Evolutionary conservation across 2,888 invertebrate species (phyloP), one percentile per base, ranked within the genome.

Genomic region (Phalera bucephala): DNA sequence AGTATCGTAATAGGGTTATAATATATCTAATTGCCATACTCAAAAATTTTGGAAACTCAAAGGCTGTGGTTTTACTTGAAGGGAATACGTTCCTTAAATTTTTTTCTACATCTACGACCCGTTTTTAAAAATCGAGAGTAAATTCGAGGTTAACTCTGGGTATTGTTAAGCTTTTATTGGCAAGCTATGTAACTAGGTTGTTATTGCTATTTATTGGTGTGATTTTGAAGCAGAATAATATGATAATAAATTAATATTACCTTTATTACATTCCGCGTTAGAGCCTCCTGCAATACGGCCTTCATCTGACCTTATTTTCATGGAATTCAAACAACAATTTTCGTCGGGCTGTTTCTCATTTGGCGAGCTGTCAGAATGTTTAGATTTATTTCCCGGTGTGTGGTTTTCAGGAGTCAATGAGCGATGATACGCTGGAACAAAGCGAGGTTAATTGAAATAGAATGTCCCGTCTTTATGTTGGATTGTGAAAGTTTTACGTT

Each of bases 241-340:
- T n/a, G n/a, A n/a, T n/a, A n/a, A n/a, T n/a, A n/a, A n/a, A n/a
- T n/a, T n/a, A n/a, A 13, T 13, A 27, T 27, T 14, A 27, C 27
- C 14, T 2, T 9, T 13, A 7, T 11, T 26, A n/a, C n/a, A 27
- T 14, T 27, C 14, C 2, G 27, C n/a, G 27, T 3, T 14, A 8
- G 27, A 9, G 9, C 14, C 14, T 1, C 1, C 9, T 1, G 5
- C 4, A 2, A 12, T 5, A 7, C 7, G 5, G 6, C 14, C 27
- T 9, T 27, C 14, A 27, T 27, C 9, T 27, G 27, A 27, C 14
- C 27, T 14, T 27, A 27, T 14, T 19, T 33, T 26, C 8, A 20
- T 33, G 15, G 26, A 25, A 10, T n/a, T 22, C 19, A 36, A 23
- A 27, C 12, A 34, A 38, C 39, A 25, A 38, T 31, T 40, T 20